Base-by-base conservation (phyloP, 2,113 vertebrate species). In the Lethenteron reissneri region DNA sequence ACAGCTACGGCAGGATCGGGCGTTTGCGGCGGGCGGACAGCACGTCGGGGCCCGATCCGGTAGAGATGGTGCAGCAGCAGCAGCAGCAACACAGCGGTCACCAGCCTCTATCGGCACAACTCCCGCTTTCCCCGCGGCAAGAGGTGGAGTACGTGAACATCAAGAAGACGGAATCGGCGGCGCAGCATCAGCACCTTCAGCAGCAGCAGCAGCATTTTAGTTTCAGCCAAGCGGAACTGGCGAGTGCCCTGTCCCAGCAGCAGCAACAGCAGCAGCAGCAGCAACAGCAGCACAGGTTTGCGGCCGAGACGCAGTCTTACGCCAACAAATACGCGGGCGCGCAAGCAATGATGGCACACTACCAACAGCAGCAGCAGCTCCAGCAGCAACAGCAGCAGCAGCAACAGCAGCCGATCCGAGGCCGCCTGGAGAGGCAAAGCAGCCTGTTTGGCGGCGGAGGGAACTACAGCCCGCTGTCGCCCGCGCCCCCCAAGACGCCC, bases 31-130 rank as follows among this genome's bases (percentile, higher is more conserved):
- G 62, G 62, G 62, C 62, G 21, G 62, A 68, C 62, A 68, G 62
- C 21, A 21, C 62, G 21, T 15, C 62, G 21, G 62, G 21, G 62
- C 25, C 25, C 25, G 62, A 68, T 9, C 62, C n/a, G 10, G 15
- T 21, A 68, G 62, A 68, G 62, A 68, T 68, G 11, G 62, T 2
- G 64, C 64, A 68, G 64, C n/a, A 68, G 60, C 60, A 64, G 21
- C 60, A 64, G 60, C 60, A 64, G 64, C 64, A 68, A 9, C 64
- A 68, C n/a, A n/a, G n/a, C n/a, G n/a, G n/a, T 68, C 64, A 68
- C 10, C 64, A 68, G 64, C 64, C n/a, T 10, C 64, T 17, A 68
- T 68, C 11, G n/a, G n/a, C n/a, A 68, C 64, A 68, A 68, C 64
- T 17, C 64, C 21, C 25, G n/a, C 3, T 68, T 2, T 25, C n/a